phyloP scores from a whole-genome alignment of 1,140 invertebrate genomes.

The Pectinophora gossypiella region DNA sequence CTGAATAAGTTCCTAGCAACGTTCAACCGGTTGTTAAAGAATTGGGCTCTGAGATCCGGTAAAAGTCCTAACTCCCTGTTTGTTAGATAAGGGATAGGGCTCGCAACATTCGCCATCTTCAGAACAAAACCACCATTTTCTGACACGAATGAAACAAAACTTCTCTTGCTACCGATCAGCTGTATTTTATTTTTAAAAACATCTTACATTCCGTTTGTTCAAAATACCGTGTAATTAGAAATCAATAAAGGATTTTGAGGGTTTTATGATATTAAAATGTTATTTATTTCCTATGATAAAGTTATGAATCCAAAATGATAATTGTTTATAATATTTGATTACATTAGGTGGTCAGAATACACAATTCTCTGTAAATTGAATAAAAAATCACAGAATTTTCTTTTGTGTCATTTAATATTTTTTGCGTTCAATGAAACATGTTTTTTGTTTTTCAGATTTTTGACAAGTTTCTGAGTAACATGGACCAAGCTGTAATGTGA shows the following conservation, averaged over 20 bases:
- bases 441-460: too few species aligned
- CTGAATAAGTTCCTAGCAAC: constrained; percentile 85
- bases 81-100: constrained; percentile 52
- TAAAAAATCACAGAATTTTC: too few species aligned
- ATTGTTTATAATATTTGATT: too few species aligned
- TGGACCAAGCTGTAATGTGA: too few species aligned
- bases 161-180: constrained; percentile 56
- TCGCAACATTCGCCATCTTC: constrained; percentile 67
- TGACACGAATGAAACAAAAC: constrained; percentile 38
- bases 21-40: constrained; percentile 80
- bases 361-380: too few species aligned
- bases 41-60: constrained; percentile 52
- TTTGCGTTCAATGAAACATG: too few species aligned
- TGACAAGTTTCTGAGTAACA: too few species aligned
- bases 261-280: neutral
- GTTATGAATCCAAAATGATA: too few species aligned
- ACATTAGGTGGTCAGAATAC: too few species aligned
- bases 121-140: constrained; percentile 58
- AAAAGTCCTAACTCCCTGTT: constrained; percentile 57
- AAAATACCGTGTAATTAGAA: too few species aligned
- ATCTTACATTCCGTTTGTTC: constrained; percentile 33
- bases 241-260: neutral
- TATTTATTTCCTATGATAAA: too few species aligned
- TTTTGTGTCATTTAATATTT: too few species aligned
- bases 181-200: constrained; percentile 69